Conservation (phyloP, 2,113 vertebrate species). For the Pogona vitticeps region DNA sequence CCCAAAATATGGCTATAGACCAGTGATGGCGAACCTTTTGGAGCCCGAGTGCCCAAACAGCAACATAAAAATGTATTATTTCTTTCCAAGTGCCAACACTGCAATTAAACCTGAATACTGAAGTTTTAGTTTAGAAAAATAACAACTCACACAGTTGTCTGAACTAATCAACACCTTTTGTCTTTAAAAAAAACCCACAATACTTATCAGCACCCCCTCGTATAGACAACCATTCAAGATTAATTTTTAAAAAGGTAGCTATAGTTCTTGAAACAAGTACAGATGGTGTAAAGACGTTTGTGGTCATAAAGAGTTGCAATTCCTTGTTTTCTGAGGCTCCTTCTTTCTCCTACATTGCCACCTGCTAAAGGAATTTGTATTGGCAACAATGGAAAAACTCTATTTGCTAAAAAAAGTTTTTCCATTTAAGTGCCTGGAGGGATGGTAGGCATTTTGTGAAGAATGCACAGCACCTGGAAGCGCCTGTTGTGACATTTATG, state of each 20-base stretch:
- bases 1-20: too few species aligned
- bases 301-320: background rate
- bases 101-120: too few species aligned
- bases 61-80: too few species aligned
- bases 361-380: background rate
- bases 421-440: background rate
- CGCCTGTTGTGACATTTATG: background rate
- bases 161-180: too few species aligned
- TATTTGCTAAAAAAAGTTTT: background rate
- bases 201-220: too few species aligned
- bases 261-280: background rate
- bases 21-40: too few species aligned
- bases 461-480: background rate
- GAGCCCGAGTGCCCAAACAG: too few species aligned
- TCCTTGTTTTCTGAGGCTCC: background rate
- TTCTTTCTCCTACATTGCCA: too few species aligned
- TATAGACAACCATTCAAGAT: background rate
- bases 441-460: background rate
- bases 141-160: too few species aligned
- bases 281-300: background rate
- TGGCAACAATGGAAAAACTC: background rate
- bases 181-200: too few species aligned
- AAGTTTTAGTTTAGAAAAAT: too few species aligned
- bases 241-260: background rate
- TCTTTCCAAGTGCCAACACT: too few species aligned